Percentiles rank a stretch among this genome's conserved stretches.
These are phyloP conservation scores for Emys orbicularis DNA, from an alignment of 2,797 vertebrate species.

Conservation along the genomic window DNA sequence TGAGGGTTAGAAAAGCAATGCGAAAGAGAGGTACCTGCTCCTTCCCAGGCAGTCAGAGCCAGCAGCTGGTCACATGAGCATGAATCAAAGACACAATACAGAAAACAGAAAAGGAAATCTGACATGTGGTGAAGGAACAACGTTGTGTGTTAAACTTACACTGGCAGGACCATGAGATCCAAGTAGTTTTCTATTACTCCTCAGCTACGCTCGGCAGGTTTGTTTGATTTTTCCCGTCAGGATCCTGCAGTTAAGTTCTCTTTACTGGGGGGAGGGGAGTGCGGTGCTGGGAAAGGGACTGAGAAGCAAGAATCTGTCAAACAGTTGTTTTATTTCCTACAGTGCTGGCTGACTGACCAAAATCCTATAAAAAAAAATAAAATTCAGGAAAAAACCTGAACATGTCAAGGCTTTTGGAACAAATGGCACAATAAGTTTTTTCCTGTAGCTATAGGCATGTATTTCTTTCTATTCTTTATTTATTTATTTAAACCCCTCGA, in stretches of 20 bases:
- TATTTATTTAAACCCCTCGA: constrained; percentile 77
- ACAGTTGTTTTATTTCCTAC: constrained; percentile 71
- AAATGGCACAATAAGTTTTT: constrained; percentile 76
- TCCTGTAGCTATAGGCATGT: constrained; percentile 76
- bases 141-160: constrained; percentile 20
- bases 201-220: constrained; percentile 58
- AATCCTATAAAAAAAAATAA: constrained; percentile 74
- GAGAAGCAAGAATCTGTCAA: constrained; percentile 63
- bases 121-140: constrained; percentile 56
- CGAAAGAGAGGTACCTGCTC: neutral
- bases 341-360: constrained; percentile 69
- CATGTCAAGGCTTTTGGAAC: constrained; percentile 78
- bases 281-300: constrained; percentile 44
- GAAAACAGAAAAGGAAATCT: constrained; percentile 50
- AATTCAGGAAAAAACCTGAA: constrained; percentile 75
- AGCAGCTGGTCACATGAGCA: constrained; percentile 2
- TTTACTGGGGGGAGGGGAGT: constrained; percentile 50
- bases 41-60: neutral
- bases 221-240: constrained; percentile 75
- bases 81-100: constrained; percentile 41
- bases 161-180: constrained; percentile 52
- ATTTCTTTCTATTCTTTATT: constrained; percentile 78
- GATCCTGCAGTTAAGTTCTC: constrained; percentile 56
- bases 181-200: constrained; percentile 70
- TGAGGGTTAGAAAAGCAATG: neutral